Evolutionary conservation across 2,797 vertebrate species (phyloP).

Genomic region (Adelosebastes latens): DNA sequence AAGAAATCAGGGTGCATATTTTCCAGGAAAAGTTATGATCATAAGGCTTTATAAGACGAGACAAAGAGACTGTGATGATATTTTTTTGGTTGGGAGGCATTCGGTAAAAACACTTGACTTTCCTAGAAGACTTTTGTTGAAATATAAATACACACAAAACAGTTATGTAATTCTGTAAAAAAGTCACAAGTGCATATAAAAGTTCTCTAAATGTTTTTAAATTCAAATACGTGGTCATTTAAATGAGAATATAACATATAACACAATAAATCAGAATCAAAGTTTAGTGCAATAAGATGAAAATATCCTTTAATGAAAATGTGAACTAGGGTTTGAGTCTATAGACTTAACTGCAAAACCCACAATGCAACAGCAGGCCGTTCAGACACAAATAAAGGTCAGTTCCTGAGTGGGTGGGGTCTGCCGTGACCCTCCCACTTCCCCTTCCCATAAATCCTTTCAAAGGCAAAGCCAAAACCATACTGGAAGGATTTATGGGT

Average conservation of each 20-base stretch:
- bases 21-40: neutral
- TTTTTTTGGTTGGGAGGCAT: neutral
- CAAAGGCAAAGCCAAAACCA: conserved; percentile 62
- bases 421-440: conserved; percentile 54
- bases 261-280: neutral
- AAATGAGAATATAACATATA: neutral
- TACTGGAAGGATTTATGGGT: conserved; percentile 63
- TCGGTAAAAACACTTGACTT: neutral
- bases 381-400: conserved; percentile 57
- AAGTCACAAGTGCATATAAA: neutral
- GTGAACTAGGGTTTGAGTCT: neutral
- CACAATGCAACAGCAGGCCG: conserved; percentile 56
- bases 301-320: neutral
- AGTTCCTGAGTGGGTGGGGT: conserved; percentile 56
- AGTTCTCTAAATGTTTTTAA: neutral
- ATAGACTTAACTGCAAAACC: conserved; percentile 29
- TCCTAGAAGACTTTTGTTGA: neutral
- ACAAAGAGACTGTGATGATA: neutral
- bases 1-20: neutral
- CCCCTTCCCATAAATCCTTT: conserved; percentile 68
- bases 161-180: neutral
- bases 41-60: neutral
- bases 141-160: neutral
- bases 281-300: neutral
- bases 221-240: neutral